Conservation (phyloP, 2,797 vertebrate genomes). For the Gorsachius magnificus region DNA sequence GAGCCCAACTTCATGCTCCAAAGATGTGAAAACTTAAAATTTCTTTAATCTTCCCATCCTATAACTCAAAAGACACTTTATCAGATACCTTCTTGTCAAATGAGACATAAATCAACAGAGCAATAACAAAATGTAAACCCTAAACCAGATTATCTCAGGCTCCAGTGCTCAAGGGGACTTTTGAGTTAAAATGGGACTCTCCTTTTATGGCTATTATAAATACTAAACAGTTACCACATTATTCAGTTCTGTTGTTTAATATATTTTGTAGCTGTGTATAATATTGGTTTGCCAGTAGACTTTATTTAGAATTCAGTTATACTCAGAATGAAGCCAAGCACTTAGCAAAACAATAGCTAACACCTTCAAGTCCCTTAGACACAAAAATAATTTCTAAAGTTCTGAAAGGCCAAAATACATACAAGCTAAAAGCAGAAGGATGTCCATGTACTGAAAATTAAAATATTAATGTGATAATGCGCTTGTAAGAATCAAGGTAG, state of each 20-base stretch:
- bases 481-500: background rate
- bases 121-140: background rate
- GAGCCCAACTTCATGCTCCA: background rate
- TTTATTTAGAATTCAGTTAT: background rate
- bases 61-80: background rate
- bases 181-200: background rate
- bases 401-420: background rate
- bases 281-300: background rate
- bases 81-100: background rate
- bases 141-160: background rate
- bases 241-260: background rate
- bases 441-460: background rate
- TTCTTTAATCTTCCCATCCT: background rate
- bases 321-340: background rate
- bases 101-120: background rate
- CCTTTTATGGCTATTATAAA: background rate
- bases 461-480: background rate
- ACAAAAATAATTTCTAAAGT: background rate
- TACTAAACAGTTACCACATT: background rate
- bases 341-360: background rate
- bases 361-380: background rate
- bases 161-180: background rate
- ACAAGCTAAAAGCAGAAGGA: background rate
- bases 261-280: background rate
- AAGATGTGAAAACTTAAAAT: background rate